A percentile compares a stretch with the other conserved stretches of the same genome.
Evolutionary conservation across 2,797 vertebrate genomes (phyloP).

Genomic region (Xiphorhynchus erythropygius): DNA sequence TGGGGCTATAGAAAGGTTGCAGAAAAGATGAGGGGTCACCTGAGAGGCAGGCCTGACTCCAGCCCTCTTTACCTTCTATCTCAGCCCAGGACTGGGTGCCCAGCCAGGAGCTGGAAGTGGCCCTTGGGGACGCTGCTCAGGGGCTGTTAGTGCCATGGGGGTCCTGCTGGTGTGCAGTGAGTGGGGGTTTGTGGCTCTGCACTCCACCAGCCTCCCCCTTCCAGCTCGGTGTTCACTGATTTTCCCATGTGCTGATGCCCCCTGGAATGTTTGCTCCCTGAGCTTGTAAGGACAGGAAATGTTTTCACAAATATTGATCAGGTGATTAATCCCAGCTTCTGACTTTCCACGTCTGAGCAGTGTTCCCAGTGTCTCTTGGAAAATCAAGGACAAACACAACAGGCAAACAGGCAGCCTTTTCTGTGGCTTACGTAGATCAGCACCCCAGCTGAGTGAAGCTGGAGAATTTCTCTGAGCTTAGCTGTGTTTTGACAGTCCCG

Average conservation of each 20-base stretch:
- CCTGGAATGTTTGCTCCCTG: neutral
- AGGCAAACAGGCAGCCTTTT: neutral
- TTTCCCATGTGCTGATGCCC: neutral
- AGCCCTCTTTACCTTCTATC: neutral
- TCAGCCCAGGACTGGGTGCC: neutral
- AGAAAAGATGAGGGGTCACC: neutral
- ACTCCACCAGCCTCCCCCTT: neutral
- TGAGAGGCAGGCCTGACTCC: neutral
- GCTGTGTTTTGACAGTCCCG: neutral
- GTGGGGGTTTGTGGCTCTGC: neutral
- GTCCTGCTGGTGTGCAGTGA: neutral
- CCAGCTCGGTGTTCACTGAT: neutral
- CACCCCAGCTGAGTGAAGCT: neutral
- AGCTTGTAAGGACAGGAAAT: neutral
- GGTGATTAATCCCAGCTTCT: neutral
- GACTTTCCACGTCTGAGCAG: neutral
- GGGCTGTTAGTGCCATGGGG: neutral
- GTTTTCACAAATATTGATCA: neutral
- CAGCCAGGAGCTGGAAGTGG: neutral
- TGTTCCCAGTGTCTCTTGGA: neutral
- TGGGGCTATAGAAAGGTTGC: neutral
- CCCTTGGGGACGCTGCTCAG: neutral
- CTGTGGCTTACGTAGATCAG: neutral
- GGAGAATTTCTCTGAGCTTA: neutral
- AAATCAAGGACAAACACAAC: neutral